Base-by-base conservation (phyloP, 1,140 invertebrate species). In the Patella vulgata region DNA sequence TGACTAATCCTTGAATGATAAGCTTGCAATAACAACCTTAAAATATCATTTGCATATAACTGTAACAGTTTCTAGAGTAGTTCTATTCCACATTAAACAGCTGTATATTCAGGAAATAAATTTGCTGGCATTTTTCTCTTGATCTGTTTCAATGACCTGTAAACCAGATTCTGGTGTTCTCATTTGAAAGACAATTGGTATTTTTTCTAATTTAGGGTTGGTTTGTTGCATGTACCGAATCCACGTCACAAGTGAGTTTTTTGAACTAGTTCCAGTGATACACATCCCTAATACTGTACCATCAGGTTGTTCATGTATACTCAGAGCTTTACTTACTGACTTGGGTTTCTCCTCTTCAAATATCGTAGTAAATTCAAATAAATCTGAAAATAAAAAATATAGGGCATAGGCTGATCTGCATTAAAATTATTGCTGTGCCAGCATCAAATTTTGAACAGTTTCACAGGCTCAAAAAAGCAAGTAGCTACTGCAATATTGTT, bases 281-380 rank as follows among this genome's bases (percentile, higher is more conserved):
- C 92, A 94, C 60, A 96, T 85, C 8, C 90, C 91, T 68, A 95
- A 88, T 71, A 97, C 91, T 0, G 91, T 92, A n/a, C 93, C 93
- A 84, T 98, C 95, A 33, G 93, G 89, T 85, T 98, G 95, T 83
- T 98, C 92, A 81, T 99, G 96, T 4, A 97, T 88, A 27, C 73
- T 76, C 12, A 89, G 88, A 14, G 88, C 87, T 30, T 77, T 63
- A 12, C 61, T 42, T 3, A 79, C 55, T 1, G 78, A 36, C 30
- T 51, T 59, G 33, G 52, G 59, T 6, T 79, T 51, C 33, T 81
- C 74, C n/a, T 72, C 71, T 48, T 76, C 73, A 62, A 74, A 70
- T 44, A 73, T 57, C 19, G 58, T 66, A n/a, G 33, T 59, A 63
- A 68, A 77, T 21, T 69, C 46, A 56, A 75, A 77, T 30, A 77